These are phyloP conservation scores for cat (Felis catus) DNA, from an alignment of 2,113 vertebrate species.

Conservation along the genomic window DNA sequence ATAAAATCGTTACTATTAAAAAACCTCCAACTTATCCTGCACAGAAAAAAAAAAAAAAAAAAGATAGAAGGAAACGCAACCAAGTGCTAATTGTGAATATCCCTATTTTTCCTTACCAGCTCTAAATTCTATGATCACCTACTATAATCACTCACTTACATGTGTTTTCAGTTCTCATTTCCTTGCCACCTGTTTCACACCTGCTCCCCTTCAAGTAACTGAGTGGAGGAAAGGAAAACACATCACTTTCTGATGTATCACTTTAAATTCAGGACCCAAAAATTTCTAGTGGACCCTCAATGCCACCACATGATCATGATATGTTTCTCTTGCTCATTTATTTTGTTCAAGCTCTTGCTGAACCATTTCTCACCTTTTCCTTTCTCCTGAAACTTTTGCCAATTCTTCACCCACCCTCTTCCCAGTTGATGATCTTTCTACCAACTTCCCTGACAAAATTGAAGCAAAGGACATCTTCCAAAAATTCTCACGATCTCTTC, in stretches of 20 bases:
- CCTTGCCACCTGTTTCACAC: too few species aligned
- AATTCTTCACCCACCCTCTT: neutral
- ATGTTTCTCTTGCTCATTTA: neutral
- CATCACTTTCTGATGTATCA: neutral
- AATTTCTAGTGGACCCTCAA: neutral
- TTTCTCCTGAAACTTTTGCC: neutral
- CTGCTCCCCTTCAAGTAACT: neutral
- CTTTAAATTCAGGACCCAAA: neutral
- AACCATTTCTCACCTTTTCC: neutral
- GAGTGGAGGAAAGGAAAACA: neutral
- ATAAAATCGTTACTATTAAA: neutral
- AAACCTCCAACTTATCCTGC: neutral
- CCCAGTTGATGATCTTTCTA: neutral
- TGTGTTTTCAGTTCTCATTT: neutral
- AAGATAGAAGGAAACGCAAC: neutral
- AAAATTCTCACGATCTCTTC: neutral
- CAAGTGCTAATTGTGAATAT: neutral
- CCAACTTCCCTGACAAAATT: neutral
- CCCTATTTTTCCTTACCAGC: neutral
- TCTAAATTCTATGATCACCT: neutral
- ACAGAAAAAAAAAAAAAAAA: neutral
- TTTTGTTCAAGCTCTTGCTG: neutral
- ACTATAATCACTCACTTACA: too few species aligned
- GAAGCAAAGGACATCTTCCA: neutral
- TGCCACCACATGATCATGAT: accelerated